phyloP scores from a whole-genome alignment of 2,888 invertebrate genomes.

The Sinhomidia bicolor region DNA sequence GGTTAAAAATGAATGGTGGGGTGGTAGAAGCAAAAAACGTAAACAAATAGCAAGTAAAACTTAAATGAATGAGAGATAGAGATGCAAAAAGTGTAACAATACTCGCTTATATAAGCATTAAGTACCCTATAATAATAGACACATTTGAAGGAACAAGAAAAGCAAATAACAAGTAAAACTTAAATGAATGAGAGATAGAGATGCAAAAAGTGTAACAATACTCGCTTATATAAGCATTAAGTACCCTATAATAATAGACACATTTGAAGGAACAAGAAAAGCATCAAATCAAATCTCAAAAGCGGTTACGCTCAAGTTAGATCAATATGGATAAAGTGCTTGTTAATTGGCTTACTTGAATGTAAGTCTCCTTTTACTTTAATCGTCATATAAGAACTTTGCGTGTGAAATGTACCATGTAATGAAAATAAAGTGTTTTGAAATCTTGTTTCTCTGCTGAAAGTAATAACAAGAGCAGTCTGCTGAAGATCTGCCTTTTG shows the following conservation, averaged over 20 bases:
- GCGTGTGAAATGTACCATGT: not conserved
- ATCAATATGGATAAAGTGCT: conserved; percentile 5
- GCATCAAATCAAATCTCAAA: not conserved
- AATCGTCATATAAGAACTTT: not conserved
- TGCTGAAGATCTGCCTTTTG: not conserved
- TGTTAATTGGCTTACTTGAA: conserved; percentile 23
- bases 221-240: too few species aligned
- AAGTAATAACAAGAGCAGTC: too few species aligned
- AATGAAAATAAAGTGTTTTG: not conserved
- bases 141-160: not conserved
- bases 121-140: too few species aligned
- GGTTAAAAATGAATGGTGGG: conserved; percentile 28
- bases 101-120: too few species aligned
- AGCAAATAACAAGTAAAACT: too few species aligned
- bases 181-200: not conserved
- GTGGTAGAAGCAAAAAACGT: not conserved
- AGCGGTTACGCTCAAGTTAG: not conserved
- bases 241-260: too few species aligned
- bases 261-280: not conserved
- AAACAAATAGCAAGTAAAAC: not conserved
- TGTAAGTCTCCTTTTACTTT: not conserved
- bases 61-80: not conserved
- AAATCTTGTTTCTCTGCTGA: not conserved
- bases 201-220: too few species aligned
- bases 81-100: too few species aligned